Evolutionary conservation across 2,113 vertebrate genomes (phyloP).

Genomic region (Phasianus colchicus): DNA sequence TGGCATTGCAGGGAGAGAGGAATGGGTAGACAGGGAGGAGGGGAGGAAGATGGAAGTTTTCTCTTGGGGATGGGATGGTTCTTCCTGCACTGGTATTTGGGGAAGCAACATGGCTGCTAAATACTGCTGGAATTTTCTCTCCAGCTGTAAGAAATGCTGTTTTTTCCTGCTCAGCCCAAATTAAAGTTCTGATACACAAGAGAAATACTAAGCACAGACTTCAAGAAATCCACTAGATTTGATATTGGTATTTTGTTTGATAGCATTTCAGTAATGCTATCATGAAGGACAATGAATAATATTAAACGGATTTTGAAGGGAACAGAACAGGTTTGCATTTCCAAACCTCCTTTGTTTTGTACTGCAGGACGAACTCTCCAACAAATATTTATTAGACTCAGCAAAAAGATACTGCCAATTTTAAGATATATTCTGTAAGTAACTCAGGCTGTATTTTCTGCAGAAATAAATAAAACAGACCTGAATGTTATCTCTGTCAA

Average conservation of each 20-base stretch:
- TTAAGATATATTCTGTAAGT: conserved; percentile 56
- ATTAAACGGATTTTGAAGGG: not conserved
- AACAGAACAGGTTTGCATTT: not conserved
- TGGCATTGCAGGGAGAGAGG: fast-evolving
- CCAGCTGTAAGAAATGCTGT: not conserved
- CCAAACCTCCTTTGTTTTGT: not conserved
- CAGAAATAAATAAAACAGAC: not conserved
- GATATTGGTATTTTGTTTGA: not conserved
- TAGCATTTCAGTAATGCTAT: not conserved
- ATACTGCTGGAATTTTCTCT: not conserved
- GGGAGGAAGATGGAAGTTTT: not conserved
- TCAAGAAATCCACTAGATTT: not conserved
- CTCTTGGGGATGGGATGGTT: not conserved
- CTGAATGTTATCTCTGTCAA: not conserved
- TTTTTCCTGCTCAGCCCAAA: not conserved
- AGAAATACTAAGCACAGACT: not conserved
- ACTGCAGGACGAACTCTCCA: not conserved
- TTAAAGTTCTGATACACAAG: not conserved
- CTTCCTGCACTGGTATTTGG: not conserved
- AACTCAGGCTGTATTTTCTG: conserved; percentile 51
- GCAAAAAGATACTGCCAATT: conserved; percentile 33
- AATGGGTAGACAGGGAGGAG: not conserved
- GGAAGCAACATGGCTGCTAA: not conserved
- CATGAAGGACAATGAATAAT: not conserved
- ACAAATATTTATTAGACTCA: not conserved